These are phyloP conservation scores for Bombus impatiens DNA, from an alignment of 1,140 invertebrate genomes.

Conservation along the genomic window DNA sequence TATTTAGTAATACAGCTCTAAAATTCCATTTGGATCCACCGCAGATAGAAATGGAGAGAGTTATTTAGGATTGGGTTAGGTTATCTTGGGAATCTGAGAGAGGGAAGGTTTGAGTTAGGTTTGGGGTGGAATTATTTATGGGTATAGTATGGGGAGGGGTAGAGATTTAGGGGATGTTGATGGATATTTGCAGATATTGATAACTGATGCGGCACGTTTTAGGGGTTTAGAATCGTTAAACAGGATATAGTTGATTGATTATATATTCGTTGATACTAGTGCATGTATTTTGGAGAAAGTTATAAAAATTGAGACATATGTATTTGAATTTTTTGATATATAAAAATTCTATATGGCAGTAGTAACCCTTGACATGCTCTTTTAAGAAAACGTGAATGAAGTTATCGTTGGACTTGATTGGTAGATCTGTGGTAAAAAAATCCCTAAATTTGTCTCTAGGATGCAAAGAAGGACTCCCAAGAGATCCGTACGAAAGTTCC, in stretches of 20 bases:
- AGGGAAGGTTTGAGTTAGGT: background rate
- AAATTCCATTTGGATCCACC: too few relatives aligned
- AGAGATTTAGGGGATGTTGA: background rate
- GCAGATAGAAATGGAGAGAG: too few relatives aligned
- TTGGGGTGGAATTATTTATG: background rate
- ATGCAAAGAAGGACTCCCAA: slow-evolving; percentile 73
- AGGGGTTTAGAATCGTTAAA: background rate
- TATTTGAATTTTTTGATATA: too few relatives aligned
- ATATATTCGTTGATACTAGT: too few relatives aligned
- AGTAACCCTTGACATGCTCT: too few relatives aligned
- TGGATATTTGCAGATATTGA: background rate
- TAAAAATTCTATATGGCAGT: too few relatives aligned
- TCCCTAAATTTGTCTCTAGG: slow-evolving; percentile 52
- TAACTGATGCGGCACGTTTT: background rate
- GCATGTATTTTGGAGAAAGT: too few relatives aligned
- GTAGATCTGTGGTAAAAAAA: background rate
- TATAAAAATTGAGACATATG: too few relatives aligned
- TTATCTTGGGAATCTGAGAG: background rate
- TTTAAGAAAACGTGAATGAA: too few relatives aligned
- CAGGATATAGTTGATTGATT: background rate
- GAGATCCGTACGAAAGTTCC: slow-evolving; percentile 73
- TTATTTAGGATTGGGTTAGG: background rate
- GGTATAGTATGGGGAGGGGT: background rate
- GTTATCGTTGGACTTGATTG: background rate
- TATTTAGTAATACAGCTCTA: too few relatives aligned